Percentiles rank a stretch among this genome's conserved stretches.
These are phyloP conservation scores for Epirrita christyi DNA, from an alignment of 2,888 invertebrate species.

Conservation along the genomic window DNA sequence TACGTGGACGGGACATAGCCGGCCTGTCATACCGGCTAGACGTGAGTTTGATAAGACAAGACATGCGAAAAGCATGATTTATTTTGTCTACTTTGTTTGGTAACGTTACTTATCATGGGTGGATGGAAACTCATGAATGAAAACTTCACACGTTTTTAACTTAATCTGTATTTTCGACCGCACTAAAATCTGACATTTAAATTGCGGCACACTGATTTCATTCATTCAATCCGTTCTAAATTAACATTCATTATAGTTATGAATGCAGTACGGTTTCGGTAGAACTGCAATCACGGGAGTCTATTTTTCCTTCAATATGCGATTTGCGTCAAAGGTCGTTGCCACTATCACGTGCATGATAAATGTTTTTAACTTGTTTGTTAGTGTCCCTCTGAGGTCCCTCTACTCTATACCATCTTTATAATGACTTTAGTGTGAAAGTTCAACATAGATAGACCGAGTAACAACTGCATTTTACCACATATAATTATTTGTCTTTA, in stretches of 20 bases:
- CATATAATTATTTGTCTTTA: background rate
- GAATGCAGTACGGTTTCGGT: too few relatives aligned
- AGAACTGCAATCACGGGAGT: too few relatives aligned
- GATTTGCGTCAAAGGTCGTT: background rate
- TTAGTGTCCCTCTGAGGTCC: background rate
- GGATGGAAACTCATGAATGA: too few relatives aligned
- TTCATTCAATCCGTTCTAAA: too few relatives aligned
- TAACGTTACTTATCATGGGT: too few relatives aligned
- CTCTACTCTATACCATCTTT: background rate
- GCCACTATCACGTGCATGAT: constrained; percentile 14
- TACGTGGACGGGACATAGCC: background rate
- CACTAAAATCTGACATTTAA: too few relatives aligned
- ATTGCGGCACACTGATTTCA: too few relatives aligned
- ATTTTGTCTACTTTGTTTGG: too few relatives aligned
- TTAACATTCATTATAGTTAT: too few relatives aligned
- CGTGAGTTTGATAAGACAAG: constrained; percentile 11
- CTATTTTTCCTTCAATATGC: too few relatives aligned
- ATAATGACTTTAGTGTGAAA: constrained; percentile 1
- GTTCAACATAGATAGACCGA: constrained; percentile 7
- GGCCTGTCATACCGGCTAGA: constrained; percentile 3
- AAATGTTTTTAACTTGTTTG: constrained; percentile 5
- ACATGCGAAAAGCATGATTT: background rate
- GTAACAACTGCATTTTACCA: background rate
- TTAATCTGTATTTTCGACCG: too few relatives aligned
- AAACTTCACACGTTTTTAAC: too few relatives aligned